Conservation (phyloP, 2,113 vertebrate genomes). For the Hirundichthys speculiger region DNA sequence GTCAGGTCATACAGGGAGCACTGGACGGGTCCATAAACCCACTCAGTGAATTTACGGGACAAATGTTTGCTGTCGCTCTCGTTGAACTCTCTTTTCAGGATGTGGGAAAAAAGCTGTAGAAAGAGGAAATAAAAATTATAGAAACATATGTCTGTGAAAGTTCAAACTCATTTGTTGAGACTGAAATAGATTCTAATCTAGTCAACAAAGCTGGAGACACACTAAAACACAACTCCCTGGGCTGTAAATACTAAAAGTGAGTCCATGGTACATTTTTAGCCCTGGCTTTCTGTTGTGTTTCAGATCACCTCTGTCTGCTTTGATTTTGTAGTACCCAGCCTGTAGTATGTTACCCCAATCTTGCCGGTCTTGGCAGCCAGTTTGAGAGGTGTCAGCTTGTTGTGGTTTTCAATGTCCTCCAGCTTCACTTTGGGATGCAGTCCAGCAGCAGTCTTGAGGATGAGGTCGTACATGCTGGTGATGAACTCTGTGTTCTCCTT, state of each 20-base stretch:
- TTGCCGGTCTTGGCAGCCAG: slow-evolving; percentile 93
- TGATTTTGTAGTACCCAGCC: not conserved
- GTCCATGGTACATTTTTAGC: not conserved
- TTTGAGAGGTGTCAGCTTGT: slow-evolving; percentile 88
- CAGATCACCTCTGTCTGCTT: no score
- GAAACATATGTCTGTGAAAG: not conserved
- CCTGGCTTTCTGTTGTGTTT: not conserved
- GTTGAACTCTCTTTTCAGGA: slow-evolving; percentile 90
- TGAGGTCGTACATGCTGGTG: slow-evolving; percentile 90
- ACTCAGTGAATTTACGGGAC: slow-evolving; percentile 97
- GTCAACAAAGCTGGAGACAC: not conserved
- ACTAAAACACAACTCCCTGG: not conserved
- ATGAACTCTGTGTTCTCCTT: slow-evolving; percentile 91
- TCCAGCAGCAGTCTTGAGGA: slow-evolving; percentile 83
- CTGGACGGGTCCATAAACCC: slow-evolving; percentile 95
- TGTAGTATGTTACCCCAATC: slow-evolving; percentile 77
- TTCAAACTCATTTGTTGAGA: not conserved
- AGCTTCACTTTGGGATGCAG: slow-evolving; percentile 85
- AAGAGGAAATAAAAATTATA: not conserved
- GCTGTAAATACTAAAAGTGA: not conserved
- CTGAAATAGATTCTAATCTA: not conserved
- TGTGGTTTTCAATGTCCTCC: slow-evolving; percentile 88
- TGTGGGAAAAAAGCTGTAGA: slow-evolving; percentile 90
- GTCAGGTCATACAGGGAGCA: slow-evolving; percentile 94
- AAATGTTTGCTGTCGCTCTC: slow-evolving; percentile 87